Percentiles rank a stretch among this genome's conserved stretches.
Evolutionary conservation across 2,113 vertebrate genomes (phyloP).

Genomic region (Myrmecophaga tridactyla): DNA sequence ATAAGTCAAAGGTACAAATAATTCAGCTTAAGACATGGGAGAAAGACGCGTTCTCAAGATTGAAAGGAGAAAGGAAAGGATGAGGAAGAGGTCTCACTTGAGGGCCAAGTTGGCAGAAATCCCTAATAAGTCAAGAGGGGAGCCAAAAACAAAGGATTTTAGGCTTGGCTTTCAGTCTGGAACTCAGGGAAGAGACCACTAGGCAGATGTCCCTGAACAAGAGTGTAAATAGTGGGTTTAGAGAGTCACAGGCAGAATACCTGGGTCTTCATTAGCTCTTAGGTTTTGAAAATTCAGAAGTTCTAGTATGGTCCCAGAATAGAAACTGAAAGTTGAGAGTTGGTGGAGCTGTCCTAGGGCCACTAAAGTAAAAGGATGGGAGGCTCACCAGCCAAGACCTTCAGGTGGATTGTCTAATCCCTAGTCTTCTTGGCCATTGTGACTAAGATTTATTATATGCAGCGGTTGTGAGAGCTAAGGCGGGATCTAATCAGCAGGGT

Average conservation of each 20-base stretch:
- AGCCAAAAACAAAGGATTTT: not conserved
- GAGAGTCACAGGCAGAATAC: not conserved
- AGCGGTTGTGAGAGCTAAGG: not conserved
- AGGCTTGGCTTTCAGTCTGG: not conserved
- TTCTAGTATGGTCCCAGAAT: not conserved
- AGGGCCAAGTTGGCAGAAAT: not conserved
- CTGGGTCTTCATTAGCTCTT: not conserved
- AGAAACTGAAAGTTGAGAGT: not conserved
- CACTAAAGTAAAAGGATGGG: not conserved
- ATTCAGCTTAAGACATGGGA: not conserved
- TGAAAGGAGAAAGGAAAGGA: not conserved
- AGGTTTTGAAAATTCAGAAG: not conserved
- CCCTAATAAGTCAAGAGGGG: not conserved
- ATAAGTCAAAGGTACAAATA: not conserved
- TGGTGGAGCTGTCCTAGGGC: not conserved
- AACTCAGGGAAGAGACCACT: not conserved
- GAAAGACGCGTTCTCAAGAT: not conserved
- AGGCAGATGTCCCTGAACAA: not conserved
- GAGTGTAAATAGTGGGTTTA: not conserved
- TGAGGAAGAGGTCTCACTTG: not conserved
- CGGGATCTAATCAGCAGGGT: not conserved
- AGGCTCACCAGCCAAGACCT: not conserved
- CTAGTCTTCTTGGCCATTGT: not conserved
- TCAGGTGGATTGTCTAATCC: not conserved
- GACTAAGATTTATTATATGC: not conserved